These are phyloP conservation scores for Amazona guildingii DNA, from an alignment of 2,113 vertebrate species.

Conservation along the genomic window DNA sequence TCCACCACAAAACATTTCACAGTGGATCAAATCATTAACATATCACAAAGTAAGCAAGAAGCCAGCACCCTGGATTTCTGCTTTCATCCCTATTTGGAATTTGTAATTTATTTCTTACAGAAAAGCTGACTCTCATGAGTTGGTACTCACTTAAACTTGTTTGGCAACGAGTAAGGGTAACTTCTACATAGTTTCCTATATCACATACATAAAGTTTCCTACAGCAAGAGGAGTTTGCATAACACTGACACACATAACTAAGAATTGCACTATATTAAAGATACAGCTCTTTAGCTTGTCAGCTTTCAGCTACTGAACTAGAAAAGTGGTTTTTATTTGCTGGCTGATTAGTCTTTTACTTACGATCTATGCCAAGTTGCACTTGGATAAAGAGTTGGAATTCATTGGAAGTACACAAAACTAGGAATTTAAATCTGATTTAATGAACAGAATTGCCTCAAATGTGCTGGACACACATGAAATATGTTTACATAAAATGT, in stretches of 20 bases:
- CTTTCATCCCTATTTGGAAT: background rate
- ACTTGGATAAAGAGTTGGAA: conserved; percentile 3
- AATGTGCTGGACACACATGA: background rate
- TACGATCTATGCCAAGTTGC: background rate
- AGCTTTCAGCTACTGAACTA: background rate
- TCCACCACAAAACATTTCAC: background rate
- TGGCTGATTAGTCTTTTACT: background rate
- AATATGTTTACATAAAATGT: background rate
- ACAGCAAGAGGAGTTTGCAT: background rate
- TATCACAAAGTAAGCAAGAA: background rate
- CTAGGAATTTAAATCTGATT: background rate
- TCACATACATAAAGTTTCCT: background rate
- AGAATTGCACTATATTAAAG: background rate
- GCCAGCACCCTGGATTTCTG: background rate
- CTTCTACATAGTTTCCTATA: background rate
- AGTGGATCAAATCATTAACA: background rate
- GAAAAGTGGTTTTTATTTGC: background rate
- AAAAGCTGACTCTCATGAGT: background rate
- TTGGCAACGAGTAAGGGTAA: background rate
- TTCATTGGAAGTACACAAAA: background rate
- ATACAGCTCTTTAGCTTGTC: background rate
- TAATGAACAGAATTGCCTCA: background rate
- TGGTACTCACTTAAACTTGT: background rate
- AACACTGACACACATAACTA: background rate
- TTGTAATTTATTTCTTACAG: background rate